Base-by-base conservation (phyloP, 2,888 invertebrate genomes). In the Portevinia maculata region DNA sequence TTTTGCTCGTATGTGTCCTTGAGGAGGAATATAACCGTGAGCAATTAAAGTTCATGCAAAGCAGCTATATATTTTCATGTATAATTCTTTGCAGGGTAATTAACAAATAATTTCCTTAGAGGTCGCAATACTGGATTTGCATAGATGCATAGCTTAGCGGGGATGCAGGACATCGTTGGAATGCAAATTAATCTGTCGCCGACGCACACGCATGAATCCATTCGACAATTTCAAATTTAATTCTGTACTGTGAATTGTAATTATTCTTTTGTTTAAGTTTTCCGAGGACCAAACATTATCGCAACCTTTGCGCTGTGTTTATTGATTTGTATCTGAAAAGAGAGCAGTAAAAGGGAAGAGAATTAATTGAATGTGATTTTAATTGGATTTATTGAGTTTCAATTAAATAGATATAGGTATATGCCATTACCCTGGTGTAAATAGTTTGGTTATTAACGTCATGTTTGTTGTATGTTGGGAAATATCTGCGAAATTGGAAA, bases 21-120 rank as follows among this genome's bases (percentile, higher is more conserved):
- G 19, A n/a, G 41, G n/a, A 17, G 28, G 46, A 17, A 34, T 53
- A 3, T 24, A 2, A 11, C 32, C 15, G 62, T 53, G 7, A 24
- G 44, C 50, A 44, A 70, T 65, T 71, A 59, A 65, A 65, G 32
- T 48, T 24, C 39, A 15, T 37, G 19, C 11, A 41, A n/a, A 19
- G 7, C 17, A 44, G 3, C 5, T 53, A 5, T 8, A 24, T 53
- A 34, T 39, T 78, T 78, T 83, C 83, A 83, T 57, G 83, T 83
- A 24, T 83, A 83, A 50, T 83, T 83, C 34, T 78, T 83, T 17
- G 78, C 83, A 37, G 83, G 83, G 67, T 76, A 83, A 78, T 78
- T 83, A 55, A 83, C 67, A 48, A 83, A 78, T 67, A 83, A 62
- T 60, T 83, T 83, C 9, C 71, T 65, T 67, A 67, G 78, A 13